These are phyloP conservation scores for Spialia ferax DNA, from an alignment of 2,888 invertebrate species.

Conservation along the genomic window DNA sequence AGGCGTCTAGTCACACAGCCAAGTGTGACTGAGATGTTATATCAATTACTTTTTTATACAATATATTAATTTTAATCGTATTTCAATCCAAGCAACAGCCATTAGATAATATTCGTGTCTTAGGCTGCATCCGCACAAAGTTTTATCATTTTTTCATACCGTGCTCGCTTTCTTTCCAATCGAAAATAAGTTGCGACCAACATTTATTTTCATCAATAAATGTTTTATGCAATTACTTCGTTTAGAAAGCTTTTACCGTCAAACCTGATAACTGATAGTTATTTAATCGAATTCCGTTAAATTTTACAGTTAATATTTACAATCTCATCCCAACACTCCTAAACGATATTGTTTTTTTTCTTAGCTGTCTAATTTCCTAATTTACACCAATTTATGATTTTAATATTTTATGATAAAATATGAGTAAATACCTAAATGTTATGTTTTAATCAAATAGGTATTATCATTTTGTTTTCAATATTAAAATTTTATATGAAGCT, in stretches of 20 bases:
- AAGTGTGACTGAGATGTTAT: neutral
- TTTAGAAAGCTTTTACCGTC: slow-evolving; percentile 42
- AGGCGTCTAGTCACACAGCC: slow-evolving; percentile 4
- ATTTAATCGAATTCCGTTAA: slow-evolving; percentile 54
- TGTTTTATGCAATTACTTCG: slow-evolving; percentile 17
- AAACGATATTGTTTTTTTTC: slow-evolving; percentile 38
- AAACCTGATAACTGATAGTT: slow-evolving; percentile 58
- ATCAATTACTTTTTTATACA: neutral
- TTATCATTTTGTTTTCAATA: neutral
- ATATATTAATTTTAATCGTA: neutral
- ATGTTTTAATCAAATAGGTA: neutral
- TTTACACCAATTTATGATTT: slow-evolving; percentile 24
- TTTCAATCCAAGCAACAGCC: neutral
- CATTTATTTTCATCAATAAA: neutral
- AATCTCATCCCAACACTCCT: slow-evolving; percentile 45
- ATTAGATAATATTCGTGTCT: neutral
- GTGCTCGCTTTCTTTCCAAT: slow-evolving; percentile 62
- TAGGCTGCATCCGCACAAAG: slow-evolving; percentile 42
- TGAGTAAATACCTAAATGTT: neutral
- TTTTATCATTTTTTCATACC: slow-evolving; percentile 75
- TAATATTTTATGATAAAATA: slow-evolving; percentile 1
- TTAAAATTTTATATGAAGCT: neutral
- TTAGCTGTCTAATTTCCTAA: slow-evolving; percentile 42
- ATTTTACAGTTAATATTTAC: slow-evolving; percentile 70
- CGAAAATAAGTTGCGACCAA: slow-evolving; percentile 18